Conservation (phyloP, 2,113 vertebrate species). For the Cathartes aura region DNA sequence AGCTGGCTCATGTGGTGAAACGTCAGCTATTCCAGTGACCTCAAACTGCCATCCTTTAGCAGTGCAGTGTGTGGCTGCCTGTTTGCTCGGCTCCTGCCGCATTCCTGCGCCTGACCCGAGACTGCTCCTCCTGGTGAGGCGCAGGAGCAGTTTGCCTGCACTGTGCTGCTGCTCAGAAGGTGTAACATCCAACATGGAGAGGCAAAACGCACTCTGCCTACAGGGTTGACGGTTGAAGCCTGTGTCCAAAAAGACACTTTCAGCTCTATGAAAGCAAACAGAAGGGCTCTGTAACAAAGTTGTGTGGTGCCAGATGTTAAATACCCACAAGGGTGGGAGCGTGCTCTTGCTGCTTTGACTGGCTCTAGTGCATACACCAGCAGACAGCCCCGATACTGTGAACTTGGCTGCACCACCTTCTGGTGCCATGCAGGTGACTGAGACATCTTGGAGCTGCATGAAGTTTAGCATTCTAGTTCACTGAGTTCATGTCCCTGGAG, state of each 20-base stretch:
- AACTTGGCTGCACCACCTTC: background rate
- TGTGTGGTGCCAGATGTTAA: background rate
- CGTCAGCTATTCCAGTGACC: background rate
- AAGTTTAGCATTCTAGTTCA: background rate
- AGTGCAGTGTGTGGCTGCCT: background rate
- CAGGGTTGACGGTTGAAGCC: background rate
- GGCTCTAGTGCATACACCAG: background rate
- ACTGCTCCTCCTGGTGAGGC: background rate
- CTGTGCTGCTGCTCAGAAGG: background rate
- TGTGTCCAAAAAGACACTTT: background rate
- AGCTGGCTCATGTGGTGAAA: background rate
- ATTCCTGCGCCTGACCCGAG: accelerated
- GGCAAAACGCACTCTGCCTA: background rate
- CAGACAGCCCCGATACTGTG: background rate
- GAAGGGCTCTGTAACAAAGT: background rate
- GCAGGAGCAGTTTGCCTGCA: accelerated
- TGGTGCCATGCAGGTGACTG: background rate
- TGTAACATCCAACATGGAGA: accelerated
- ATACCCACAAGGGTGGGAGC: background rate
- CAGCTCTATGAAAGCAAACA: background rate
- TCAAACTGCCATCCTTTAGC: background rate
- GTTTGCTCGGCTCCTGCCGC: background rate
- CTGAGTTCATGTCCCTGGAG: background rate
- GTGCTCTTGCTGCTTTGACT: background rate
- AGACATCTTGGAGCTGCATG: background rate